Evolutionary conservation across 2,888 invertebrate genomes (phyloP), one percentile per base, ranked within the genome.

Genomic region (Heliconius cydno): DNA sequence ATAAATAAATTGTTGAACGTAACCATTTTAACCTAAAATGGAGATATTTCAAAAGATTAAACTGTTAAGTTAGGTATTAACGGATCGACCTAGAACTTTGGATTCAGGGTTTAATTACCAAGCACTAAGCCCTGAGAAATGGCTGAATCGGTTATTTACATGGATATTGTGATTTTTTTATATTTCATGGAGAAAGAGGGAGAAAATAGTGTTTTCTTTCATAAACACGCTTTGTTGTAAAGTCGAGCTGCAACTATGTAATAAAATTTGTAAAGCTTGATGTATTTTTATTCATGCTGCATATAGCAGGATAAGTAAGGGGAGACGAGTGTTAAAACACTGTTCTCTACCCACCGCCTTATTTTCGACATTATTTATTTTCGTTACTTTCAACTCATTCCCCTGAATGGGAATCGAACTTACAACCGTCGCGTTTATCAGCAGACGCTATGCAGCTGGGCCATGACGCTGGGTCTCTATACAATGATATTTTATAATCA

Each of bases 11-110:
- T 3, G 22, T 13, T 30, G 15, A 73, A 72, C 34, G 22, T 12
- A 72, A 57, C 34, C 25, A 73, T 73, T 73, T 72, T 15, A 57
- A 73, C n/a, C 57, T 57, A 57, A 57, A 73, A 73, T 73, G 25
- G n/a, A 73, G 34, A 73, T 73, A 60, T 60, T 73, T 60, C 60
- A 73, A 38, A 25, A 60, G 60, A 73, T 73, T 60, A 73, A 73
- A 15, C 38, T 60, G 73, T 73, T 60, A 38, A 60, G n/a, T 73
- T 60, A 73, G 25, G 60, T 60, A 34, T 60, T 73, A 73, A 73
- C 7, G 73, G 73, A 73, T 60, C 60, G 73, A n/a, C 73, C 60
- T 73, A 38, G 34, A 73, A 60, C 73, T 73, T 73, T 60, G 19
- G 60, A 25, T 73, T 38, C 60, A 15, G 13, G 73, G 15, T 60